phyloP scores from a whole-genome alignment of 1,140 invertebrate species.

The Thalassaphorura encarpata region DNA sequence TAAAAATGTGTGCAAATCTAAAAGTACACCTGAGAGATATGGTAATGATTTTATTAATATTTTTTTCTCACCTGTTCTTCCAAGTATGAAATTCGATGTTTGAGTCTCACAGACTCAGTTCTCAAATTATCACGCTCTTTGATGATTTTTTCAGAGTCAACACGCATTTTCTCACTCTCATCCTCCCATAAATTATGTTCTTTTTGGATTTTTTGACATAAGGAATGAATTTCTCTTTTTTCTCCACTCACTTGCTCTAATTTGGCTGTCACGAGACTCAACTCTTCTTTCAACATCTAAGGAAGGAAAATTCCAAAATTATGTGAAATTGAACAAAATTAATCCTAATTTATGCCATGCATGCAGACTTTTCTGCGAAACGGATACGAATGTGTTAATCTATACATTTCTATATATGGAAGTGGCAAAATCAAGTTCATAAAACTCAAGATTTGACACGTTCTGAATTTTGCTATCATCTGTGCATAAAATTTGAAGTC shows the following conservation, averaged over 20 bases:
- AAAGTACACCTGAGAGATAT: too few relatives aligned
- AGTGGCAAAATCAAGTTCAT: too few relatives aligned
- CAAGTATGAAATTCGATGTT: conserved; percentile 75
- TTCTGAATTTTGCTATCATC: too few relatives aligned
- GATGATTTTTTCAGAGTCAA: conserved; percentile 25
- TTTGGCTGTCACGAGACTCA: conserved; percentile 29
- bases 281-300: conserved; percentile 31
- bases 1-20: too few relatives aligned
- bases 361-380: too few relatives aligned
- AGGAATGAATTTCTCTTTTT: conserved; percentile 28
- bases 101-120: conserved; percentile 68
- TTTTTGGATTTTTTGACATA: conserved; percentile 29
- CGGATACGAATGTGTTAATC: too few relatives aligned
- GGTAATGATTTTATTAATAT: too few relatives aligned
- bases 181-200: conserved; percentile 39
- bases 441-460: too few relatives aligned
- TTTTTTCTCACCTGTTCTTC: conserved; percentile 61
- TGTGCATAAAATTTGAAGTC: too few relatives aligned
- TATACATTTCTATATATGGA: too few relatives aligned
- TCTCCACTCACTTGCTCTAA: conserved; percentile 41
- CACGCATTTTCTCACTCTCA: conserved; percentile 33
- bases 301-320: conserved; percentile 1
- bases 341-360: not conserved
- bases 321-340: not conserved
- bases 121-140: conserved; percentile 45